Conservation (phyloP, 2,113 vertebrate genomes). For the Vireo altiloquus region DNA sequence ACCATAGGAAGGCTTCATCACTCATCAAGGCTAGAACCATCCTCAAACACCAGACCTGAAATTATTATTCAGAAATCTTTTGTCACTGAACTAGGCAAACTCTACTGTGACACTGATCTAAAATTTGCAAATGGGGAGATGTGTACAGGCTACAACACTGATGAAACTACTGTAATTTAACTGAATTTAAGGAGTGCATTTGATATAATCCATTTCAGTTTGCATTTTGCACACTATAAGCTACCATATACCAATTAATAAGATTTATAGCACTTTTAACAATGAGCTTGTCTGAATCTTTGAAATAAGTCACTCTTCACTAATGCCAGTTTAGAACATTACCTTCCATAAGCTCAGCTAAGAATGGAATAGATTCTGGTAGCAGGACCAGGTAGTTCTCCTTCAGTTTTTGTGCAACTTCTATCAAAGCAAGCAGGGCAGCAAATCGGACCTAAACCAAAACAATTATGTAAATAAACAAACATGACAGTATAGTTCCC, state of each 20-base stretch:
- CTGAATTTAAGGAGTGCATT: background rate
- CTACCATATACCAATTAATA: fast-evolving
- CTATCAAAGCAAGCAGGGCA: conserved; percentile 82
- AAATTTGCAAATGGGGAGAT: background rate
- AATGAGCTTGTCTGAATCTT: background rate
- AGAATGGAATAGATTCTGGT: conserved; percentile 93
- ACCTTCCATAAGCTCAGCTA: conserved; percentile 99
- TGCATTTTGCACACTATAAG: background rate
- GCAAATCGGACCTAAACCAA: conserved; percentile 87
- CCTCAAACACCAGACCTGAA: background rate
- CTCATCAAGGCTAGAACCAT: background rate
- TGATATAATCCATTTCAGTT: background rate
- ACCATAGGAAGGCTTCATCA: background rate
- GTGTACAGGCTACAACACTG: background rate
- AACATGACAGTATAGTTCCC: background rate
- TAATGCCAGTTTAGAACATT: background rate
- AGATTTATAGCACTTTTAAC: background rate
- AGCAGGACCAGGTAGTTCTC: conserved; percentile 93
- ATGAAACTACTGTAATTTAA: background rate
- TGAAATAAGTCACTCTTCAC: background rate
- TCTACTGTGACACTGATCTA: background rate
- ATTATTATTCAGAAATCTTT: background rate
- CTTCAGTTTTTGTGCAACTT: conserved; percentile 86
- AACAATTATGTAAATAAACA: background rate
- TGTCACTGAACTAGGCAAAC: background rate